Percentiles rank a stretch among this genome's conserved stretches.
Evolutionary conservation across 2,888 invertebrate genomes (phyloP).

Genomic region (Coremacera marginata): DNA sequence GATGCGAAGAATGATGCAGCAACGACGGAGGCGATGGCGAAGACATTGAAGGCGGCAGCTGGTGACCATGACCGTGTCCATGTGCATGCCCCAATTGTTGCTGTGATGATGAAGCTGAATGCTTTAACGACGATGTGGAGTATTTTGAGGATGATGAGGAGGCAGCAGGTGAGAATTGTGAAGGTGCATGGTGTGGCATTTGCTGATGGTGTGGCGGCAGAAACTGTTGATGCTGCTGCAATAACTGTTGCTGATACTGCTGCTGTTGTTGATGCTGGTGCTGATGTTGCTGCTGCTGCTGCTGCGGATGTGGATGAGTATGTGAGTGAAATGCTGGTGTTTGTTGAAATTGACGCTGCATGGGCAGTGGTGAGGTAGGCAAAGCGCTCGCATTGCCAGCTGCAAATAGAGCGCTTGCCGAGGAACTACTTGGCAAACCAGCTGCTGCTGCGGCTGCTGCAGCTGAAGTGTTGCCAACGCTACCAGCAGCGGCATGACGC

Average conservation of each 20-base stretch:
- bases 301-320: conserved; percentile 46
- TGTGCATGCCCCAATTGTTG: conserved; percentile 47
- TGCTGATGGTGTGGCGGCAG: conserved; percentile 62
- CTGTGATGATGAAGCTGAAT: conserved; percentile 52
- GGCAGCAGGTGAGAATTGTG: conserved; percentile 61
- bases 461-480: conserved; percentile 24
- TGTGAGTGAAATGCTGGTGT: conserved; percentile 38
- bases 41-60: conserved; percentile 65
- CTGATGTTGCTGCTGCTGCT: conserved; percentile 52
- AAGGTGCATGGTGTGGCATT: conserved; percentile 48
- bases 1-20: conserved; percentile 62
- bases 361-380: conserved; percentile 65
- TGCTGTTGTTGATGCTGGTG: conserved; percentile 55
- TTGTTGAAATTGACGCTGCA: conserved; percentile 61
- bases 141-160: conserved; percentile 61
- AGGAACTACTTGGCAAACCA: conserved; percentile 64
- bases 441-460: conserved; percentile 35
- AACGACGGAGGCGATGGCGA: conserved; percentile 68
- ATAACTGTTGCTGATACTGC: conserved; percentile 48
- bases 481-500: conserved; percentile 41
- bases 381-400: conserved; percentile 58
- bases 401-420: conserved; percentile 63
- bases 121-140: conserved; percentile 58
- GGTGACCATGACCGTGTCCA: conserved; percentile 54
- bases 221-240: conserved; percentile 48